phyloP scores from a whole-genome alignment of 1,140 invertebrate species.

The Schlechtendalia chinensis region DNA sequence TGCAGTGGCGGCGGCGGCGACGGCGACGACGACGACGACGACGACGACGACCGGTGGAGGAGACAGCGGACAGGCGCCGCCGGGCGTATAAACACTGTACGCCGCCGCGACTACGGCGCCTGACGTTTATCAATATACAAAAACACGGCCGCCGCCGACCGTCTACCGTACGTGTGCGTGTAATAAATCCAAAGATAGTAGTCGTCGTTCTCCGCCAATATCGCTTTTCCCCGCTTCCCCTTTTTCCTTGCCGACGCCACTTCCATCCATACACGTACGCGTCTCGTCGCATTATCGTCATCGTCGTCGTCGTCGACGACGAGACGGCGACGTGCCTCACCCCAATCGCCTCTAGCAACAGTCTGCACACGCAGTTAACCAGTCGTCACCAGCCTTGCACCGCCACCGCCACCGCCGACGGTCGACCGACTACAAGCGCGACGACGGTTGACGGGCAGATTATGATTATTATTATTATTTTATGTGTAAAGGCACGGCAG shows the following conservation, averaged over 20 bases:
- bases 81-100: not conserved
- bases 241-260: not conserved
- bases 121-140: slow-evolving; percentile 26
- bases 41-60: slow-evolving; percentile 1
- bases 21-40: not conserved
- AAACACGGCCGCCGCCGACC: not conserved
- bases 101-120: slow-evolving; percentile 23
- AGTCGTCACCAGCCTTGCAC: too few species aligned
- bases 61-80: slow-evolving; percentile 39
- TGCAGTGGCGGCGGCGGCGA: not conserved
- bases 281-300: not conserved
- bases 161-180: too few species aligned
- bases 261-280: not conserved
- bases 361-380: too few species aligned
- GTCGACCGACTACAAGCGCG: not conserved
- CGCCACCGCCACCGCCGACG: slow-evolving; percentile 2
- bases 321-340: not conserved
- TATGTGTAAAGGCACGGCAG: too few species aligned
- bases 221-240: not conserved
- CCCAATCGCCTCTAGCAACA: not conserved
- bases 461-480: too few species aligned
- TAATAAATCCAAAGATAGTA: slow-evolving; percentile 21
- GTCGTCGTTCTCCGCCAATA: not conserved
- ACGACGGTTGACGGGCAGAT: not conserved
- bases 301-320: not conserved